phyloP scores from a whole-genome alignment of 2,797 vertebrate genomes.

The Myotis pilosus region DNA sequence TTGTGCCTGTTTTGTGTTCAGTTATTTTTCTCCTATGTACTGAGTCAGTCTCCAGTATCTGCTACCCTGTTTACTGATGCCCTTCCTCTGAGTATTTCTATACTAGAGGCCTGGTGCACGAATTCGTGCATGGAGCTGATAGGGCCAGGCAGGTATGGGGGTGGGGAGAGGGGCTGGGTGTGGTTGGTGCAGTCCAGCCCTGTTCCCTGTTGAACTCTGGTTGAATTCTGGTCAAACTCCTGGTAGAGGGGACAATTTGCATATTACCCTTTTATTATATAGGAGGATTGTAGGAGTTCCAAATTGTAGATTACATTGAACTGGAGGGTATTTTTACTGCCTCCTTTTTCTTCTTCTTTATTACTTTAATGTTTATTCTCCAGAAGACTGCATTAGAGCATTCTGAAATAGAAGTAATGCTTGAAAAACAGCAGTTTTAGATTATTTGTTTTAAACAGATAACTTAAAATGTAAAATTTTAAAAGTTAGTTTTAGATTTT shows the following conservation, averaged over 20 bases:
- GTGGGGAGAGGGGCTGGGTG: too few relatives aligned
- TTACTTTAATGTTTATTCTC: neutral
- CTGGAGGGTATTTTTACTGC: neutral
- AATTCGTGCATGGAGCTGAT: too few relatives aligned
- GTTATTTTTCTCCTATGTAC: neutral
- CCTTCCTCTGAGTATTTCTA: slow-evolving; percentile 41
- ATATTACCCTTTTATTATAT: too few relatives aligned
- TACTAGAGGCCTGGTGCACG: neutral
- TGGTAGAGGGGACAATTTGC: too few relatives aligned
- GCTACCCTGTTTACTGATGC: neutral
- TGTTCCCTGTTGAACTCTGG: too few relatives aligned
- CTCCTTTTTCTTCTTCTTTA: neutral
- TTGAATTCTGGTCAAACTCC: too few relatives aligned
- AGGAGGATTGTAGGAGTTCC: neutral
- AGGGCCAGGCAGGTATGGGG: too few relatives aligned
- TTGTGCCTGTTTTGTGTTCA: slow-evolving; percentile 10
- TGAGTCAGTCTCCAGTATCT: neutral
- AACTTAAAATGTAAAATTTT: slow-evolving; percentile 35
- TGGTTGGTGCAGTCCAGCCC: too few relatives aligned
- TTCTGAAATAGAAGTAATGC: slow-evolving; percentile 31
- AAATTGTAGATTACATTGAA: neutral
- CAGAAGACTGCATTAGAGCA: neutral
- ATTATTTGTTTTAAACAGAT: slow-evolving; percentile 42
- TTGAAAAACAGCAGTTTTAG: slow-evolving; percentile 49
- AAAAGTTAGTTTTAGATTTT: slow-evolving; percentile 31